Evolutionary conservation across 2,888 invertebrate species (phyloP).

Genomic region (Smittia aterrima): DNA sequence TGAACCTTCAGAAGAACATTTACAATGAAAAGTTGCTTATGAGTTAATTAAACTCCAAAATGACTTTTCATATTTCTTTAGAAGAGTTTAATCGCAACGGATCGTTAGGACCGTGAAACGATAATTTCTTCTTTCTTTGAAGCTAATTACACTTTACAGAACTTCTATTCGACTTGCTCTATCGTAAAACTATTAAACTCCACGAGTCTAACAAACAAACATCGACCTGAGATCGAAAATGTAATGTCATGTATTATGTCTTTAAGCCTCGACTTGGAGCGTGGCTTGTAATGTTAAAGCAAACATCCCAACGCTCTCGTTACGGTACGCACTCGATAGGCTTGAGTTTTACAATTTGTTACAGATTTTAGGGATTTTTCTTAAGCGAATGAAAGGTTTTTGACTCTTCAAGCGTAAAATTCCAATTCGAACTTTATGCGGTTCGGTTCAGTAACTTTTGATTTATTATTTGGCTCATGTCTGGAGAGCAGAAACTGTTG

Average conservation of each 20-base stretch:
- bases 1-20: neutral
- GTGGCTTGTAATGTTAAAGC: constrained; percentile 35
- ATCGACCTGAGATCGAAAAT: neutral
- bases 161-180: neutral
- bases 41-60: constrained; percentile 23
- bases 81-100: neutral
- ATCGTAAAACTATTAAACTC: constrained; percentile 17
- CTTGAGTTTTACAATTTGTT: neutral
- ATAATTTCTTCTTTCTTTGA: neutral
- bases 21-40: constrained; percentile 1
- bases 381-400: neutral
- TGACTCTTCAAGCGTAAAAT: neutral
- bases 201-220: neutral
- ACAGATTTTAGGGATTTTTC: neutral
- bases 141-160: constrained; percentile 19
- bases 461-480: constrained; percentile 34
- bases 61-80: neutral
- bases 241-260: constrained; percentile 37
- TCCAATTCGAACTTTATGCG: constrained; percentile 31
- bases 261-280: constrained; percentile 31
- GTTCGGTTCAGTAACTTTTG: constrained; percentile 38
- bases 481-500: neutral
- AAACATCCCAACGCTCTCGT: constrained; percentile 28
- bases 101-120: constrained; percentile 16
- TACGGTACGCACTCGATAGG: neutral